Conservation (phyloP, 2,113 vertebrate genomes). For the Ameiurus melas region DNA sequence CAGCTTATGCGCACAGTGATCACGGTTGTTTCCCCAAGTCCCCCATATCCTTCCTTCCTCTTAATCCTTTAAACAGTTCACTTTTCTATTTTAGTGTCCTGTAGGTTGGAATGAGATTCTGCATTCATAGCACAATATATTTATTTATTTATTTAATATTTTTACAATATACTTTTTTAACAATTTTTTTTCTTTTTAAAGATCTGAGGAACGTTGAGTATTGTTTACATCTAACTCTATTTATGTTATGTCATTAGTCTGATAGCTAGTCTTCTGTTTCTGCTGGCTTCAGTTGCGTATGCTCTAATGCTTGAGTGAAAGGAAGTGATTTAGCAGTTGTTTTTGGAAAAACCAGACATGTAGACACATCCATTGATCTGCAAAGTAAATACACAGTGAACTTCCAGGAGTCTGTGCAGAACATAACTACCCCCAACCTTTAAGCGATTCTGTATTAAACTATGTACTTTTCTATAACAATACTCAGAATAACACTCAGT, state of each 20-base stretch:
- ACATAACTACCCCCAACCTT: not conserved
- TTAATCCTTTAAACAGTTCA: not conserved
- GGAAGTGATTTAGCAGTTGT: not conserved
- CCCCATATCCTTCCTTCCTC: constrained; percentile 10
- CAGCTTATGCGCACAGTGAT: not conserved
- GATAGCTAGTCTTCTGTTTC: not conserved
- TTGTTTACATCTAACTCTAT: too few species aligned
- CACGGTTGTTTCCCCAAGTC: constrained; percentile 6
- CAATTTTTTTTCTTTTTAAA: too few species aligned
- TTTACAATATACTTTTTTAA: not conserved
- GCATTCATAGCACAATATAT: not conserved
- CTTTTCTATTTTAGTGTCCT: not conserved
- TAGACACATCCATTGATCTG: not conserved
- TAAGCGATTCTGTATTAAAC: not conserved
- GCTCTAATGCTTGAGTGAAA: not conserved
- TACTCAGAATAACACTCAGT: too few species aligned
- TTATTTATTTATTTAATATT: not conserved
- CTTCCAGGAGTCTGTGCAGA: not conserved
- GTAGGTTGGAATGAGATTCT: not conserved
- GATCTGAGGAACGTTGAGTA: too few species aligned
- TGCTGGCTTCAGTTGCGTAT: not conserved
- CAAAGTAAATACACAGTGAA: not conserved
- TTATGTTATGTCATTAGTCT: not conserved
- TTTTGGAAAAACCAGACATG: not conserved
- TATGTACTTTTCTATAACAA: not conserved